These are phyloP conservation scores for Caenorhabditis sp. DNA, from an alignment of 2,888 invertebrate genomes.

Conservation along the genomic window DNA sequence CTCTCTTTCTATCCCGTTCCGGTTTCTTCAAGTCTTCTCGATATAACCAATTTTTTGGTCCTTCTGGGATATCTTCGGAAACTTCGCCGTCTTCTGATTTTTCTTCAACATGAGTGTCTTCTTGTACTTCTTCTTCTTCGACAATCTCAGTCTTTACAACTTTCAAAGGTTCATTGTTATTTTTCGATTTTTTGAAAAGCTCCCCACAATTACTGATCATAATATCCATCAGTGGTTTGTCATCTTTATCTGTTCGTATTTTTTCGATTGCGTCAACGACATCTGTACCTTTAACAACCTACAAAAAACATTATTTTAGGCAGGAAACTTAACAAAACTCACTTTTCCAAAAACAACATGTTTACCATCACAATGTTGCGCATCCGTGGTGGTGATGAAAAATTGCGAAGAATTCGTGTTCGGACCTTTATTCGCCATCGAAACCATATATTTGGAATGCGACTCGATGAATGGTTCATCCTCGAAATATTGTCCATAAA, in stretches of 20 bases:
- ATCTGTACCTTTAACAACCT: constrained; percentile 86
- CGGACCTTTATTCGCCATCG: constrained; percentile 91
- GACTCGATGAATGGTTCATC: constrained; percentile 85
- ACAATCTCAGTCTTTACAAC: not conserved
- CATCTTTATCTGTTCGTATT: constrained; percentile 77
- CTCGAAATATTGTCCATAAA: constrained; percentile 96
- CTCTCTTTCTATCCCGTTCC: not conserved
- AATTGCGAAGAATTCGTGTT: constrained; percentile 98
- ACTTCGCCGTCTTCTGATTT: constrained; percentile 1
- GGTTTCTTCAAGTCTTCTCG: constrained; percentile 4
- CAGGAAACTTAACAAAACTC: constrained; percentile 6
- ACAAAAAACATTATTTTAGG: constrained; percentile 1
- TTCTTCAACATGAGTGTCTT: not conserved
- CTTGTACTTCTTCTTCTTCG: not conserved
- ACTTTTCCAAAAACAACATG: constrained; percentile 98
- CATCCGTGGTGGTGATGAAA: constrained; percentile 69
- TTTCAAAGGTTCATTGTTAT: not conserved
- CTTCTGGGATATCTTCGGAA: constrained; percentile 8
- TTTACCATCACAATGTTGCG: constrained; percentile 78
- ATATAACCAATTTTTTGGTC: constrained; percentile 30
- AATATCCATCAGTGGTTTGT: constrained; percentile 88
- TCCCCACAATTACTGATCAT: constrained; percentile 90
- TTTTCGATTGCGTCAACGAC: constrained; percentile 89
- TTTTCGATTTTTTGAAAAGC: constrained; percentile 73
- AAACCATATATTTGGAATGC: constrained; percentile 80